Evolutionary conservation across 2,797 vertebrate species (phyloP), one percentile per base, ranked within the genome.

Genomic region (Danio tinwini): DNA sequence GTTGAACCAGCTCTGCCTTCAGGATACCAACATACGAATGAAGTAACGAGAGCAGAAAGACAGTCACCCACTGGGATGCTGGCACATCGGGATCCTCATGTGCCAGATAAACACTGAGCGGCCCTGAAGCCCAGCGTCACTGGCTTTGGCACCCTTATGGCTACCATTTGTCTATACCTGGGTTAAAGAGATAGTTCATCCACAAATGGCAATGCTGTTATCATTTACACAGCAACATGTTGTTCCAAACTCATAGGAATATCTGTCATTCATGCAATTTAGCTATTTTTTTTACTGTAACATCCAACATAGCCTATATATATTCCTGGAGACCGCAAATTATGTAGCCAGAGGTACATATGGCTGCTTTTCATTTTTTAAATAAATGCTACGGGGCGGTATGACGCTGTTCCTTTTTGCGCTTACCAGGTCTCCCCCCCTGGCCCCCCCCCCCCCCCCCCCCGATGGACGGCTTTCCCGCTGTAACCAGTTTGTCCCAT

Each of bases 71-170:
- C 59, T 64, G 68, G 21, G 69, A 8, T 4, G 3, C 39, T 79
- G 68, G 69, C 59, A 0, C 37, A 55, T 17, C 12, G 56, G 76
- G 5, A 7, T 59, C 44, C 64, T 78, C 12, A 0, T 63, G 47
- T 79, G 76, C 76, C 76, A 79, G 42, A 21, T 73, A 79, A 79
- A 50, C 69, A 79, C 50, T 14, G 19, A 64, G 50, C 7, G 0
- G 14, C 39, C 50, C 69, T 63, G 11, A 73, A 72, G 17, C 16
- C 52, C 7, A 7, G 53, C 58, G 8, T 78, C 67, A 71, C 13
- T 62, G 45, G 47, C 65, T 52, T 70, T 72, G 61, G 69, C 59
- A 72, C 49, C 9, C 14, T 40, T 6, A 12, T 40, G 53, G 16
- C 55, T 56, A 29, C 53, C 16, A 40, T 64, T 19, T 64, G 6